Base-by-base conservation (phyloP, 2,888 invertebrate genomes). In the Helobdella robusta region DNA sequence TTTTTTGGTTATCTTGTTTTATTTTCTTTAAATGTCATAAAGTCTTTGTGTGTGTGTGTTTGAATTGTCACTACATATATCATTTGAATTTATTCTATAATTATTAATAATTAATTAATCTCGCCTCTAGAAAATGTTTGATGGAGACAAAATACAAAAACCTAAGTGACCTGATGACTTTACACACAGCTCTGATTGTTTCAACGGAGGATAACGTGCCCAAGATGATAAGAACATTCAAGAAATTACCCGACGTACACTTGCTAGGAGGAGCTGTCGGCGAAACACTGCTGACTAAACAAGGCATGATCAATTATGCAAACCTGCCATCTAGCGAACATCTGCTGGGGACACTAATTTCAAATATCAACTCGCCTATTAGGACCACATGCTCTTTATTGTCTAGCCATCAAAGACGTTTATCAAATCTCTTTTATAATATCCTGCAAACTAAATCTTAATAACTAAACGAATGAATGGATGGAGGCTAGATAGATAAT, bases 231-330 rank as follows among this genome's bases (percentile, higher is more conserved):
- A 34, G 36, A 6, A 11, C 62, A 11, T 6, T 35, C 15, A 58
- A 34, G 36, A 63, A 63, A 44, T n/a, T 63, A 0, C 65, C 65
- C 0, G 48, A 36, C 25, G 15, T 65, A 20, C 59, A 48, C 18
- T 52, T 65, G 25, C 59, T 65, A 1, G 65, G 65, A n/a, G 69
- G 69, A 28, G 59, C 66, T 28, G 50, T 68, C 5, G 69, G 65
- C 8, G 50, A 68, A 35, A 60, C 48, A 25, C 56, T 69, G n/a
- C 32, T 69, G 48, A 67, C 65, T 3, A 64, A 54, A 15, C 65
- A 64, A 4, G 68, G 66, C 46, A 18, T 69, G 32, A 35, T 58
- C 36, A 59, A 66, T 18, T 66, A 59, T 15, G 68, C 67, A 1
- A 50, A 28, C 0, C 65, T 69, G 1, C 65, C 65, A n/a, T 40